Evolutionary conservation across 2,888 invertebrate genomes (phyloP), one percentile per base, ranked within the genome.

Genomic region (Pseudanteris insignis): DNA sequence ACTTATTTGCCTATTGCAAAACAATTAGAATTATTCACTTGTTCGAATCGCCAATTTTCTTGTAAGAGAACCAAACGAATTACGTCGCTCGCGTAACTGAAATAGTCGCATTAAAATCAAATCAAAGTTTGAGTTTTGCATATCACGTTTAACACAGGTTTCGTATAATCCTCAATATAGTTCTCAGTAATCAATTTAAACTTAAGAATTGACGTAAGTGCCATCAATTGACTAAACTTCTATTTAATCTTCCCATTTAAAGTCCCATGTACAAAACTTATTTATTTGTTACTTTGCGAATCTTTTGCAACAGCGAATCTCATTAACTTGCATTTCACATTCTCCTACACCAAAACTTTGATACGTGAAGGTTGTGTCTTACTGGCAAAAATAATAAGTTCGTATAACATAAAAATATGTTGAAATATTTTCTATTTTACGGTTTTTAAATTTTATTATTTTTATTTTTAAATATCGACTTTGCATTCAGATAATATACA

Each of bases 231-330:
- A 58, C 28, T 50, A 44, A 51, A 50, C 58, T 48, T 43, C 33
- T 36, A 53, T 34, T 53, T 41, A 47, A 59, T 53, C 60, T 54
- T 33, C 30, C 38, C 47, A 6, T n/a, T n/a, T n/a, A n/a, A 47
- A 53, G 34, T 41, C 30, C 47, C 30, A 53, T 37, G 43, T 48
- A 7, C 29, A 40, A 60, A 48, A 53, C 38, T 60, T 47, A 32
- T 53, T 48, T 37, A 60, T 54, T 54, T 48, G 53, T 48, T 60
- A 53, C 26, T 36, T 48, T 48, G 43, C 48, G 53, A 51, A 60
- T 38, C 48, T 54, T 60, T 48, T 43, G 53, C 60, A 60, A 47
- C 60, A 48, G 53, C 41, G 46, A 60, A 58, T 58, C 50, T 58
- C 57, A 58, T 58, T 58, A 58, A 43, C 44, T 37, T 44, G 48